Evolutionary conservation across 2,797 vertebrate species (phyloP).

Genomic region (Squalus acanthias): DNA sequence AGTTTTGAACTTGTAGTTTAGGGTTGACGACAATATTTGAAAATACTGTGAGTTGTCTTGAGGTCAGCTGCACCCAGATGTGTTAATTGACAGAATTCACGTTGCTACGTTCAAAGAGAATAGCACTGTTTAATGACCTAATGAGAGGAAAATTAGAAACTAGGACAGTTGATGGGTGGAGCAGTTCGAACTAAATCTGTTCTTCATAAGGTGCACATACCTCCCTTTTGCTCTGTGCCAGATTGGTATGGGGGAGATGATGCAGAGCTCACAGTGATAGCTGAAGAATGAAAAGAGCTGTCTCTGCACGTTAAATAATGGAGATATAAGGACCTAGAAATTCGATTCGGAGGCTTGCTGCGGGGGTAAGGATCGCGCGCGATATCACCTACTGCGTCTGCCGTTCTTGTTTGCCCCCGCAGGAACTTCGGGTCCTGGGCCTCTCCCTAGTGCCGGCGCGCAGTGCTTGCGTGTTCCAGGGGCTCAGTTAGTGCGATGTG

Average conservation of each 20-base stretch:
- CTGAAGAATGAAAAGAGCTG: neutral
- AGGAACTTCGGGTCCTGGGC: too few species aligned
- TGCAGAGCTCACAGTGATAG: neutral
- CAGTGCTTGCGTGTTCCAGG: too few species aligned
- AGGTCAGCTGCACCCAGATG: neutral
- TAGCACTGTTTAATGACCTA: neutral
- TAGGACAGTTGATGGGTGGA: neutral
- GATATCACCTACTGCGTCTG: too few species aligned
- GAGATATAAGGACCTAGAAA: neutral
- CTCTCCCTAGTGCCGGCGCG: too few species aligned
- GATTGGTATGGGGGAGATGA: too few species aligned
- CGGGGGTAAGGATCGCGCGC: too few species aligned
- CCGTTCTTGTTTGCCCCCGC: too few species aligned
- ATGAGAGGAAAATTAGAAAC: neutral
- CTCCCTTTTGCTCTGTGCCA: neutral
- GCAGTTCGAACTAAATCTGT: constrained; percentile 15
- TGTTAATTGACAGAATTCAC: neutral
- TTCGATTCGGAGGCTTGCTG: too few species aligned
- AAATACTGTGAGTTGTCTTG: neutral
- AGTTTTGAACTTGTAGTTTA: neutral
- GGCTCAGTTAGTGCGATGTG: too few species aligned
- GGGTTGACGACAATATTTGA: neutral
- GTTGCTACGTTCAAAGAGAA: neutral
- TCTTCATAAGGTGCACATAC: neutral
- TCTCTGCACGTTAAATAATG: neutral